Percentiles rank a stretch among this genome's conserved stretches.
These are phyloP conservation scores for Eupsittula cactorum DNA, from an alignment of 2,113 vertebrate species.

Conservation along the genomic window DNA sequence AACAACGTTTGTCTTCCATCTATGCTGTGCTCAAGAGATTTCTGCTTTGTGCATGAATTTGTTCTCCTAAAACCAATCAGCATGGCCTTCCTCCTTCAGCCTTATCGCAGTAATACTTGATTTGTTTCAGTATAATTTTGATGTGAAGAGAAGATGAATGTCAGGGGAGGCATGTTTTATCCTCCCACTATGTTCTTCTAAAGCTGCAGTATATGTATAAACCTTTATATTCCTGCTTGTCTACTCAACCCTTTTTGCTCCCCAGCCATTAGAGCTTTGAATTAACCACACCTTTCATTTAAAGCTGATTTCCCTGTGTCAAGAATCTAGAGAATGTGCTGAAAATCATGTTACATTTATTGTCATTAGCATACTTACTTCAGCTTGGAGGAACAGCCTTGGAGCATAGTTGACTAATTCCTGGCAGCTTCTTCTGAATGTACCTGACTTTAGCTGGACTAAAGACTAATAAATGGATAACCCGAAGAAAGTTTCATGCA, in stretches of 20 bases:
- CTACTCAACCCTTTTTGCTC: not conserved
- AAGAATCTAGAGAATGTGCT: not conserved
- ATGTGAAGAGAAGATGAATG: not conserved
- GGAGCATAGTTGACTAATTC: not conserved
- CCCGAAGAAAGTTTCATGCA: not conserved
- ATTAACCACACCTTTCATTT: not conserved
- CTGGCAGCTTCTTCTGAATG: not conserved
- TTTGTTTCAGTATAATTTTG: not conserved
- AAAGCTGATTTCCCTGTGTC: not conserved
- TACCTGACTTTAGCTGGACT: not conserved
- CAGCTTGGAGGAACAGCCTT: not conserved
- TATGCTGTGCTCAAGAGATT: not conserved
- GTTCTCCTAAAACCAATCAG: not conserved
- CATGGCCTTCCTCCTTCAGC: not conserved
- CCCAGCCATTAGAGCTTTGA: not conserved
- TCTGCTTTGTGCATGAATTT: not conserved
- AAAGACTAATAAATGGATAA: not conserved
- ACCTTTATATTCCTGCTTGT: not conserved
- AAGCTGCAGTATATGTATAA: not conserved
- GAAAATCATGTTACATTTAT: not conserved
- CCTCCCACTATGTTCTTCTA: not conserved
- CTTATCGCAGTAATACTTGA: not conserved
- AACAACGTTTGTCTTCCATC: not conserved
- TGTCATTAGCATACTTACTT: not conserved
- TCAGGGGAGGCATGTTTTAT: not conserved